Percentiles rank a stretch among this genome's conserved stretches.
phyloP scores from a whole-genome alignment of 1,140 invertebrate genomes.

The Wiebesia pumilae region DNA sequence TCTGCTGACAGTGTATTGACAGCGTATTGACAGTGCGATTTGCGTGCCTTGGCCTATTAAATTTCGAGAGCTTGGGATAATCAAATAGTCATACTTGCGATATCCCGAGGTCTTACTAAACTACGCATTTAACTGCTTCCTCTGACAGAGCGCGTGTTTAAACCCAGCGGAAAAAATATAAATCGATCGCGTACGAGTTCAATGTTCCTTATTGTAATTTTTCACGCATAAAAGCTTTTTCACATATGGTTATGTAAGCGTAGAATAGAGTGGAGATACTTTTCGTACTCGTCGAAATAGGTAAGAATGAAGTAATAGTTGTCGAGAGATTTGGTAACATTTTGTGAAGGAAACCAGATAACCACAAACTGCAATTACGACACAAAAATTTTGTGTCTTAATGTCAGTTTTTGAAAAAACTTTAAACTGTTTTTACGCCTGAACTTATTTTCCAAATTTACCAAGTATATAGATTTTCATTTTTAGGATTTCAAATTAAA shows the following conservation, averaged over 20 bases:
- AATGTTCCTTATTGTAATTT: neutral
- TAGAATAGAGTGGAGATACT: no score
- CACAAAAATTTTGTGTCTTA: neutral
- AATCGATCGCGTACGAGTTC: neutral
- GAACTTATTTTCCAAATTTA: neutral
- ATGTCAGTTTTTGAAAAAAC: neutral
- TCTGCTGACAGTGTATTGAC: neutral
- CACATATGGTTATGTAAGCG: no score
- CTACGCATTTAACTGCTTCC: neutral
- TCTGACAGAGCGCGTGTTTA: neutral
- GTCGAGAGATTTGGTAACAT: neutral
- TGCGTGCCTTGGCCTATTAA: conserved; percentile 11
- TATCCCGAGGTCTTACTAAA: neutral
- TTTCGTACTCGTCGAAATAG: no score
- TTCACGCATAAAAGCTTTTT: neutral
- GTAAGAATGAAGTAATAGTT: neutral
- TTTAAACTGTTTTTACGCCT: neutral
- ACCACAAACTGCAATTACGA: neutral
- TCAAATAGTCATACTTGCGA: neutral
- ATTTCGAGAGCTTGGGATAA: neutral
- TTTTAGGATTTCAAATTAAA: no score
- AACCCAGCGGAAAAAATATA: no score
- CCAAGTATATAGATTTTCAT: no score
- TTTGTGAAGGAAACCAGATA: neutral
- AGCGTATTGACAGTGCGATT: neutral